These are phyloP conservation scores for Nezara viridula DNA, from an alignment of 2,888 invertebrate species.

Conservation along the genomic window DNA sequence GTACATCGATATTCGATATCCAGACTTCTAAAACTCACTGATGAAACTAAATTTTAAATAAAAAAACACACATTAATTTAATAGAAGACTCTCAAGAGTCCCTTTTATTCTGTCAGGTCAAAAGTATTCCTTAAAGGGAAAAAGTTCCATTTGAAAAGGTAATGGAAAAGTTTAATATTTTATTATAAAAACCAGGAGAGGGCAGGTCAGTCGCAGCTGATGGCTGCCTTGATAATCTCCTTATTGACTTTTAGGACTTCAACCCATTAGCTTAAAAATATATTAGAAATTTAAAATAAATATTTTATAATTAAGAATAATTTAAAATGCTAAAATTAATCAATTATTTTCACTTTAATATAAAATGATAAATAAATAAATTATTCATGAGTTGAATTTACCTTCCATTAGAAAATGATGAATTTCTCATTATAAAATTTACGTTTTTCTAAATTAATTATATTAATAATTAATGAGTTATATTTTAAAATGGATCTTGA, in stretches of 20 bases:
- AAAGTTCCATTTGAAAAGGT: not conserved
- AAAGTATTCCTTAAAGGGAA: not conserved
- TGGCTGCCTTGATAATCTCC: not conserved
- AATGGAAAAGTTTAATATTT: slow-evolving; percentile 14
- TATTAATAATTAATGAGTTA: too few relatives aligned
- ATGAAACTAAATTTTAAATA: not conserved
- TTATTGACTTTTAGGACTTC: not conserved
- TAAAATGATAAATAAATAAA: too few relatives aligned
- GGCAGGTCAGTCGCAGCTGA: not conserved
- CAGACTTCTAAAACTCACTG: not conserved
- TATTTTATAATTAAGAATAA: too few relatives aligned
- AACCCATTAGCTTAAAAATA: too few relatives aligned
- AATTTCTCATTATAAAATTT: too few relatives aligned
- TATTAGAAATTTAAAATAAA: too few relatives aligned
- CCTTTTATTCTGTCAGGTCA: not conserved
- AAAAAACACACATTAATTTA: not conserved
- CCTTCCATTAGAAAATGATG: too few relatives aligned
- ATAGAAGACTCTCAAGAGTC: not conserved
- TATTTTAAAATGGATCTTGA: too few relatives aligned
- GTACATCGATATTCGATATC: not conserved
- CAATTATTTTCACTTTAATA: too few relatives aligned
- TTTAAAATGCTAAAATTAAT: too few relatives aligned
- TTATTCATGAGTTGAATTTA: too few relatives aligned
- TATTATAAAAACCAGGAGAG: not conserved
- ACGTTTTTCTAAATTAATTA: too few relatives aligned